These are phyloP conservation scores for Helobdella robusta DNA, from an alignment of 2,888 invertebrate species.

Conservation along the genomic window DNA sequence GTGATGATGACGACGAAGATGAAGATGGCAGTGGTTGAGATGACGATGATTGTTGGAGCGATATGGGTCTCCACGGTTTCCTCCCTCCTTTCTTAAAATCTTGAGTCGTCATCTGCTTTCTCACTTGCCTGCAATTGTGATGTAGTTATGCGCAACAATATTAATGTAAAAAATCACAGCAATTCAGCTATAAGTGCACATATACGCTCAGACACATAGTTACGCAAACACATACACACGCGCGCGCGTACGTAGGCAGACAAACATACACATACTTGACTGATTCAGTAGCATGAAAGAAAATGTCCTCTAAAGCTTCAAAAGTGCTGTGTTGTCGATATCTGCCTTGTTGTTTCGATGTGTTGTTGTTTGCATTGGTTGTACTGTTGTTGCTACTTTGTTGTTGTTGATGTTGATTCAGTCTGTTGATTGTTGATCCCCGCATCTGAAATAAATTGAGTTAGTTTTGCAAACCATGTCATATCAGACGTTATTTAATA, in stretches of 20 bases:
- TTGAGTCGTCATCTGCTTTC: constrained; percentile 67
- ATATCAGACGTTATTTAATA: too few relatives aligned
- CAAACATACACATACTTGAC: constrained; percentile 66
- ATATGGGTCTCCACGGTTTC: constrained; percentile 60
- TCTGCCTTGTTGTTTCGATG: not conserved
- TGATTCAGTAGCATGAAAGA: constrained; percentile 79
- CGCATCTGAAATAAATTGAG: constrained; percentile 28
- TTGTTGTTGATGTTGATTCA: too few relatives aligned
- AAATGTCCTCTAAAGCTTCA: constrained; percentile 94
- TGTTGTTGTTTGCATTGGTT: constrained; percentile 31
- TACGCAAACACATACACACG: too few relatives aligned
- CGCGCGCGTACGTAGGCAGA: too few relatives aligned
- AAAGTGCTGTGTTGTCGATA: constrained; percentile 71
- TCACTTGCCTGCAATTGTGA: constrained; percentile 60
- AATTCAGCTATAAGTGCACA: too few relatives aligned
- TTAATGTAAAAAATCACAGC: not conserved
- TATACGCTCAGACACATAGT: too few relatives aligned
- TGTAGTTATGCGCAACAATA: not conserved
- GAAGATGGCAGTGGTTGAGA: too few relatives aligned
- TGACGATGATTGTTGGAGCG: constrained; percentile 26
- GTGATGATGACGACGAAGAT: too few relatives aligned
- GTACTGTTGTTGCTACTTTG: too few relatives aligned
- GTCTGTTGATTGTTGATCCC: constrained; percentile 32
- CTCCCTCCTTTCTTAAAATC: constrained; percentile 75
- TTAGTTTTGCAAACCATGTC: too few relatives aligned